Evolutionary conservation across 2,113 vertebrate species (phyloP), one percentile per base, ranked within the genome.

Genomic region (Anarhynchus alexandrinus): DNA sequence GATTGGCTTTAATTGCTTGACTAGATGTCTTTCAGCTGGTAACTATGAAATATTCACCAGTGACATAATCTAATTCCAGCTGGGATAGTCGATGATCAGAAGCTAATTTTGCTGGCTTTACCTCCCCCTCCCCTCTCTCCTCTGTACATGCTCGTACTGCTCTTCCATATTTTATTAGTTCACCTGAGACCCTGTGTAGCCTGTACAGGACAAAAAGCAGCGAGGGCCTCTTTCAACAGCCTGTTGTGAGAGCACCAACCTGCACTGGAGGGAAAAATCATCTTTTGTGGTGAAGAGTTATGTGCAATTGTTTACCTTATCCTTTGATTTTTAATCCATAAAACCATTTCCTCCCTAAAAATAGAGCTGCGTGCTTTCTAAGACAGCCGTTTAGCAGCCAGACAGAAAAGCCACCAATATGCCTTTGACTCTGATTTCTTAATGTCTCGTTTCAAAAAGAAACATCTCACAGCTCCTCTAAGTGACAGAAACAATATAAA

Each of bases 1-100:
- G 84, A 93, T 83, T 94, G 23, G 49, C 67, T 89, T 91, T 94
- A 95, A 89, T 95, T 96, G 84, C n/a, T 93, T 82, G 57, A 58
- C 66, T 90, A 93, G 51, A 95, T 86, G 18, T 54, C 71, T 95
- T 89, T 96, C 89, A 94, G 51, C 66, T 95, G 85, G 32, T 90
- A 79, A 76, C 81, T 67, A 20, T 77, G 89, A 94, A 95, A 90
- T 78, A 93, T 67, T 96, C 82, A 93, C 81, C 86, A 81, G 42
- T 71, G 71, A 64, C 77, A 72, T 70, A 88, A 82, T 86, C 71
- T 80, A 86, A 89, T 96, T 93, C 73, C 91, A 91, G 18, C 45
- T 90, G 86, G 82, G 66, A 74, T 23, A 76, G 86, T 64, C 4
- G 4, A 80, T 8, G 30, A 55, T 82, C 64, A 91, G 42, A 85